A percentile compares a stretch with the other conserved stretches of the same genome.
Conservation (phyloP, 2,113 vertebrate species). For the Trogon melanurus region DNA sequence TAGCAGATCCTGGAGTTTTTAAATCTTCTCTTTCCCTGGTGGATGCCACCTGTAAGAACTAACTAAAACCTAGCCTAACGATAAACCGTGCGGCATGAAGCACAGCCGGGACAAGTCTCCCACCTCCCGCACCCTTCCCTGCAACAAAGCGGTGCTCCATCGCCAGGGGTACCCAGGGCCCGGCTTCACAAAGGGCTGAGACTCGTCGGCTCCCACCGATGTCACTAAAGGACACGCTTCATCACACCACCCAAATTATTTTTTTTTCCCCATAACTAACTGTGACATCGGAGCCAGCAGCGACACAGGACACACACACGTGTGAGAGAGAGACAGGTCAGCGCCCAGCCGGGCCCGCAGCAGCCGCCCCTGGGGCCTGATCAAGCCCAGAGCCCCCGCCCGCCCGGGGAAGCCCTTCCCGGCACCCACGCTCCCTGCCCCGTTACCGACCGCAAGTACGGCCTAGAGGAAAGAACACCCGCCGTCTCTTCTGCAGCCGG, state of each 20-base stretch:
- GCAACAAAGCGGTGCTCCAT: background rate
- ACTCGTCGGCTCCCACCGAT: background rate
- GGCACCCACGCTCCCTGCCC: background rate
- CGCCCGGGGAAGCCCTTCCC: background rate
- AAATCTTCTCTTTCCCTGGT: background rate
- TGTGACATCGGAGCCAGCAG: background rate
- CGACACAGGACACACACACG: background rate
- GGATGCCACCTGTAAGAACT: background rate
- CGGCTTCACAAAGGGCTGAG: background rate
- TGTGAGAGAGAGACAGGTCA: background rate
- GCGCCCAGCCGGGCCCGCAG: background rate
- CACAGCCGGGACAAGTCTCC: background rate
- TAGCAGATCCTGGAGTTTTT: background rate
- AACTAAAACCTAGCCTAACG: background rate
- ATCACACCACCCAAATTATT: rapidly evolving
- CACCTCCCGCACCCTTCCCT: background rate
- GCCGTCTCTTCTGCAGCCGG: background rate
- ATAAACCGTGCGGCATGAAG: rapidly evolving
- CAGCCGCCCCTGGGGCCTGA: background rate
- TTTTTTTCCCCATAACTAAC: background rate
- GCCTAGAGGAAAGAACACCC: background rate
- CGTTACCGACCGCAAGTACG: background rate
- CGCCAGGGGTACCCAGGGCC: background rate
- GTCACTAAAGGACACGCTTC: background rate
- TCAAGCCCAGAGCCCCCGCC: background rate